phyloP scores from a whole-genome alignment of 2,113 vertebrate species.

The Corvus hawaiiensis region DNA sequence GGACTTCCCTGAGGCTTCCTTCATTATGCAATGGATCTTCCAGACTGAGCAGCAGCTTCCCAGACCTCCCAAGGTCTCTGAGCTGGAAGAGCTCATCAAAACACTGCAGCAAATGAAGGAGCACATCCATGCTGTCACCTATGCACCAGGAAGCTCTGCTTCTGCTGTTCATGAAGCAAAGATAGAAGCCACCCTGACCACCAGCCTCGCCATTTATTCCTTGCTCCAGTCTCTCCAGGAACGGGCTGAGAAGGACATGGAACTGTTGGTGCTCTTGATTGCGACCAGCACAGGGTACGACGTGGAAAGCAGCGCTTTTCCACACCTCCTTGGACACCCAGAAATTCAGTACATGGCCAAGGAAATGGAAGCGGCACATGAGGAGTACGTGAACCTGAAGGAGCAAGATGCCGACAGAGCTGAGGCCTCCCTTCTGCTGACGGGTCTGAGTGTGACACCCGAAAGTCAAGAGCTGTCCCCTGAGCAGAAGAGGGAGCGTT shows the following conservation, averaged over 20 bases:
- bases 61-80: neutral
- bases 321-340: conserved; percentile 5
- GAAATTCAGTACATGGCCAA: conserved; percentile 52
- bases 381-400: conserved; percentile 49
- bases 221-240: conserved; percentile 34
- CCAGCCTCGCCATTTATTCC: neutral
- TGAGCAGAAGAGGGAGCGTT: conserved; percentile 36
- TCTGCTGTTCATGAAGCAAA: neutral
- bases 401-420: conserved; percentile 14
- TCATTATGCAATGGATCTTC: conserved; percentile 55
- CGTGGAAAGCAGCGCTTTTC: conserved; percentile 17
- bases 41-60: neutral
- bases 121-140: neutral
- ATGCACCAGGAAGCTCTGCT: neutral
- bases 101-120: conserved; percentile 11
- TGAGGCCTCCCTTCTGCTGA: conserved; percentile 61
- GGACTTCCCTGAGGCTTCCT: conserved; percentile 39
- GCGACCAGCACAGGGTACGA: conserved; percentile 37
- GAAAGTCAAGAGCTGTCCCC: neutral
- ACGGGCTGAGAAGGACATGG: neutral
- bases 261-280: conserved; percentile 59
- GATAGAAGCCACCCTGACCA: neutral
- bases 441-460: neutral
- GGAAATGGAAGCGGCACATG: neutral
- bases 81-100: conserved; percentile 21